These are phyloP conservation scores for Didymodactylos carnosus DNA, from an alignment of 2,888 invertebrate genomes.

Conservation along the genomic window DNA sequence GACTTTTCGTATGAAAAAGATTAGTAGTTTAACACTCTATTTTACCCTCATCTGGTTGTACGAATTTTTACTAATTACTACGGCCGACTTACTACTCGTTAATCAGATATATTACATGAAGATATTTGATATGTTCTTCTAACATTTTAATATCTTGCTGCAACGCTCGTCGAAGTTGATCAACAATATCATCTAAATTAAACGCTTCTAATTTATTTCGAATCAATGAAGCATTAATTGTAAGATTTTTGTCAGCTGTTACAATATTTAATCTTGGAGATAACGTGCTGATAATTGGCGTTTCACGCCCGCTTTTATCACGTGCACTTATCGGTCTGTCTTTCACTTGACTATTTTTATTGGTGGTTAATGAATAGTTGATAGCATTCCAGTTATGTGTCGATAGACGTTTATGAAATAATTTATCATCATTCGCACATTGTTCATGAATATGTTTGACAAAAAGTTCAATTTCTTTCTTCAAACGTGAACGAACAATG, in stretches of 20 bases:
- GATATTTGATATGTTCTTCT: background rate
- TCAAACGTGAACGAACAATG: background rate
- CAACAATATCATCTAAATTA: background rate
- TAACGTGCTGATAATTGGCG: background rate
- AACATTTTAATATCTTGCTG: background rate
- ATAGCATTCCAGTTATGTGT: background rate
- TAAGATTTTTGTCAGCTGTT: too few species aligned
- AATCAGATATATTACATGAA: background rate
- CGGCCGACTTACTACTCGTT: too few species aligned
- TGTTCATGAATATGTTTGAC: constrained; percentile 1
- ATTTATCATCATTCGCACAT: background rate
- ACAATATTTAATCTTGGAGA: background rate
- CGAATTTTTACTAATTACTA: too few species aligned
- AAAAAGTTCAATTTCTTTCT: background rate
- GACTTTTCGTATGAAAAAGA: too few species aligned
- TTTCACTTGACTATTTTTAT: background rate
- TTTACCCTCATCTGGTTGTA: too few species aligned
- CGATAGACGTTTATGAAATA: background rate
- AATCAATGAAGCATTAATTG: background rate
- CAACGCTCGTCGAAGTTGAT: background rate
- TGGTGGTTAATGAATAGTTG: background rate
- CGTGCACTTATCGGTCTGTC: background rate
- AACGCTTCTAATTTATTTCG: background rate
- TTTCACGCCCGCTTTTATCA: background rate
- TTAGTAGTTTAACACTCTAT: too few species aligned